Percentiles rank a stretch among this genome's conserved stretches.
Evolutionary conservation across 2,888 invertebrate genomes (phyloP).

Genomic region (Drosophila leonis): DNA sequence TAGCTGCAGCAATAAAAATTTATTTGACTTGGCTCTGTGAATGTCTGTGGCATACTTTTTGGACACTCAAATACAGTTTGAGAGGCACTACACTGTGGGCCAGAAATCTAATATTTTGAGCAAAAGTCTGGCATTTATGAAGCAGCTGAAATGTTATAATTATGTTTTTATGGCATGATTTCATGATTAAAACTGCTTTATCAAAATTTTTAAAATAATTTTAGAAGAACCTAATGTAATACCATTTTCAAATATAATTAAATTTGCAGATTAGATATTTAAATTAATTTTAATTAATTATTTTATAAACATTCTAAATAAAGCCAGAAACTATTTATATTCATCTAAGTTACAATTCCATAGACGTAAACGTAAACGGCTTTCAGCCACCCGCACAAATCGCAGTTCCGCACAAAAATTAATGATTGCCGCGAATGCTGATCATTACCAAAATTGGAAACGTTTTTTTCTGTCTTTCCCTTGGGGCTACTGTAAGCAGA

Average conservation of each 20-base stretch:
- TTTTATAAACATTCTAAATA: neutral
- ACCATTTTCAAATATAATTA: no score
- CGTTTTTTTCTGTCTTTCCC: slow-evolving; percentile 15
- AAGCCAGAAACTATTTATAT: neutral
- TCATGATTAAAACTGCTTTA: no score
- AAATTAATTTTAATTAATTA: no score
- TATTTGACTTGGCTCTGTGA: rapidly evolving
- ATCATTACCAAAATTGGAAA: slow-evolving; percentile 42
- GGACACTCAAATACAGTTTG: neutral
- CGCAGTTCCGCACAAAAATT: slow-evolving; percentile 24
- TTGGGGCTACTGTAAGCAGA: slow-evolving; percentile 57
- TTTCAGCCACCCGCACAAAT: slow-evolving; percentile 40
- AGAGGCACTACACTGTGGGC: neutral
- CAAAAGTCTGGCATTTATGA: no score
- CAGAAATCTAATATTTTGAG: neutral
- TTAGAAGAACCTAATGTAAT: no score
- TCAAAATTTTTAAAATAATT: no score
- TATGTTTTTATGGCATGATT: no score
- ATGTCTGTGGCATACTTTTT: slow-evolving; percentile 17
- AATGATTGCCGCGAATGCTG: slow-evolving; percentile 1
- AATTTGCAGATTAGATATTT: no score
- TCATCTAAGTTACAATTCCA: neutral
- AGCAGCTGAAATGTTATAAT: no score
- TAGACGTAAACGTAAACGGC: slow-evolving; percentile 24
- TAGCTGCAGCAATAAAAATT: rapidly evolving